Conservation (phyloP, 2,113 vertebrate species). For the Boleophthalmus pectinirostris region DNA sequence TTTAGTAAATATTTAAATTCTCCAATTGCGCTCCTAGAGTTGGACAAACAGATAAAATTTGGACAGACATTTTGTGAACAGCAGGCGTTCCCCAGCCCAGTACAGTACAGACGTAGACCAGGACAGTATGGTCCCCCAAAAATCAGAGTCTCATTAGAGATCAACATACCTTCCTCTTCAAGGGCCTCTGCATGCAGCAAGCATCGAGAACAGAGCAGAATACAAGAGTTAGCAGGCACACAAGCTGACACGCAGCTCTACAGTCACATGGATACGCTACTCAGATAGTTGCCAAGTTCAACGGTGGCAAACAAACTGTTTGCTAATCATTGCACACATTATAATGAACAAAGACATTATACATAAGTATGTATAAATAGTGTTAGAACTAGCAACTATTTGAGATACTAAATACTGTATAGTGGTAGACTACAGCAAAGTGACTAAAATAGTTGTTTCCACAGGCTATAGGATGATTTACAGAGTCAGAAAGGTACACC, state of each 20-base stretch:
- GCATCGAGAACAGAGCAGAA: slow-evolving; percentile 70
- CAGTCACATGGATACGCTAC: not conserved
- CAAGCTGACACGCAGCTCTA: slow-evolving; percentile 8
- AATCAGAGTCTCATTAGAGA: slow-evolving; percentile 61
- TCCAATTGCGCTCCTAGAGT: slow-evolving; percentile 48
- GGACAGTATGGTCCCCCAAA: slow-evolving; percentile 44
- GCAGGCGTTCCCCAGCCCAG: slow-evolving; percentile 53
- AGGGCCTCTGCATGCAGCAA: slow-evolving; percentile 78
- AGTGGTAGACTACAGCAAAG: not conserved
- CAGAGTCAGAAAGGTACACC: not conserved
- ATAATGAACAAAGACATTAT: not conserved
- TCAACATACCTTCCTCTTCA: slow-evolving; percentile 79
- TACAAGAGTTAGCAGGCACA: slow-evolving; percentile 56
- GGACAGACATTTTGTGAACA: slow-evolving; percentile 40
- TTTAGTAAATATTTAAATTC: slow-evolving; percentile 2
- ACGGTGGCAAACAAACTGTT: not conserved
- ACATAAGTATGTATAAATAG: not conserved
- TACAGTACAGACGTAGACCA: slow-evolving; percentile 54
- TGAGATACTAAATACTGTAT: not conserved
- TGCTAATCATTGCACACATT: not conserved
- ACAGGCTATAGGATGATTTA: not conserved
- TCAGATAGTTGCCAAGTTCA: not conserved
- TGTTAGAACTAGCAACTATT: not conserved
- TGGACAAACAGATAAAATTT: slow-evolving; percentile 36
- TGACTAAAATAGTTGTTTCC: not conserved